Evolutionary conservation across 1,140 invertebrate species (phyloP), one percentile per base, ranked within the genome.

Genomic region (Tetramorium simillimum): DNA sequence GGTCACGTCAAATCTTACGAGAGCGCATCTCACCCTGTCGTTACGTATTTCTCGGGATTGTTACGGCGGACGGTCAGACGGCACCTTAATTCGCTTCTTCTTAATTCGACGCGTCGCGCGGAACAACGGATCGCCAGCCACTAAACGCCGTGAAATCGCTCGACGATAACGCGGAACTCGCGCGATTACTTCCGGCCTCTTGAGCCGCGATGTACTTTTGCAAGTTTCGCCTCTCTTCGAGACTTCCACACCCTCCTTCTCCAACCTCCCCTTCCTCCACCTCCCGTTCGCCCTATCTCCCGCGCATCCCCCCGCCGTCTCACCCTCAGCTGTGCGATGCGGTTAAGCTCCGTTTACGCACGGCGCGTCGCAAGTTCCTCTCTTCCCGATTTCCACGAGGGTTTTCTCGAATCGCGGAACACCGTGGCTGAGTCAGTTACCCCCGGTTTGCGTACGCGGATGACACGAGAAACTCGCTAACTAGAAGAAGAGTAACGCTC

Each of bases 161-260:
- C 88, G 91, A 85, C 76, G 89, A 90, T 92, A 89, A 88, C 88
- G 85, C 82, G 87, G 91, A 94, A 91, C 92, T 93, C 92, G 88
- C 91, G 90, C 92, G 92, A 95, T 95, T 95, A 95, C 90, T 95
- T 95, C 94, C 94, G 94, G 92, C 92, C 92, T 94, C 92, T 94
- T 95, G 93, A 93, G 92, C 91, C 92, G 92, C 89, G 93, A 93
- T 94, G 94, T 95, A 94, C 94, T 94, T 94, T 94, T 94, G 92
- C 93, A 93, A 94, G 94, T 94, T 94, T 93, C 92, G 86, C 90
- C 78, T 33, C 28, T 90, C 65, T 46, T 69, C 85, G 86, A 91
- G 90, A 93, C 89, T 86, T 78, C 82, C 62, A 80, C 46, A 65
- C 76, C 82, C 53, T 51, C 78, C 69, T 56, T 49, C 53, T 24